Evolutionary conservation across 2,113 vertebrate species (phyloP).

Genomic region (Porphyrio hochstetteri): DNA sequence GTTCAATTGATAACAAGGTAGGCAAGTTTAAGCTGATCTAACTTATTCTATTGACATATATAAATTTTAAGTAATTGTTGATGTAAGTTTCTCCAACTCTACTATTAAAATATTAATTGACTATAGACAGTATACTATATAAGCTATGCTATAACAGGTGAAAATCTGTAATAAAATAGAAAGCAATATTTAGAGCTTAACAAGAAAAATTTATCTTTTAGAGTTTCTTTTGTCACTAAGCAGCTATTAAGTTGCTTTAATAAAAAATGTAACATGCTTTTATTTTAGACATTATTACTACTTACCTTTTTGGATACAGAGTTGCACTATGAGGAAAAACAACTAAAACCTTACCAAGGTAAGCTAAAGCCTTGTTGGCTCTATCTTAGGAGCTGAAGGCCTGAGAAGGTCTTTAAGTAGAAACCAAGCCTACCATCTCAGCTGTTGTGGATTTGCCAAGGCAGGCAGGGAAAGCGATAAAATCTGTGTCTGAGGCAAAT

Average conservation of each 20-base stretch:
- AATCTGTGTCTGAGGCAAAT: neutral
- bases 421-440: neutral
- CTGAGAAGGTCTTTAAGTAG: neutral
- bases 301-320: neutral
- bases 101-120: neutral
- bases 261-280: accelerated
- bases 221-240: neutral
- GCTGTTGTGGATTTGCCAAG: neutral
- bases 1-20: neutral
- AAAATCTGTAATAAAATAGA: neutral
- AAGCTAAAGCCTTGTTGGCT: accelerated
- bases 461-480: neutral
- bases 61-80: accelerated
- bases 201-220: accelerated
- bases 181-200: neutral
- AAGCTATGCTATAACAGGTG: accelerated
- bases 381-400: accelerated
- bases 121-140: accelerated
- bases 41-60: neutral
- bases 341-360: accelerated
- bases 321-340: accelerated
- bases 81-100: accelerated
- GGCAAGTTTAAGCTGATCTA: too few species aligned
- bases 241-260: accelerated
- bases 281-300: neutral